Evolutionary conservation across 2,797 vertebrate genomes (phyloP), one percentile per base, ranked within the genome.

Genomic region (Ptychadena robeensis): DNA sequence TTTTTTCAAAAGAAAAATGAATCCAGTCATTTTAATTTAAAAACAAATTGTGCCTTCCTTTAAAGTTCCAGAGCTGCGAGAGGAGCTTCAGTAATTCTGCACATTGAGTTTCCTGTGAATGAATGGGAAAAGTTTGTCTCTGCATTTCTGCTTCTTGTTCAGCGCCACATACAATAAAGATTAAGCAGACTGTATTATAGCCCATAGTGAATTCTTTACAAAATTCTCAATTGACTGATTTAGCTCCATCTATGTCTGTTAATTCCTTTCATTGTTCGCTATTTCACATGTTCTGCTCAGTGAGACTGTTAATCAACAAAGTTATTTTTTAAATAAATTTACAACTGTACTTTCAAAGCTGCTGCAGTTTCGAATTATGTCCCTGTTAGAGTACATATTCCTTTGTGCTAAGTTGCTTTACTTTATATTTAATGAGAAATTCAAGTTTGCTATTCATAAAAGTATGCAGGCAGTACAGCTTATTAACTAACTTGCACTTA

Each of bases 31-130:
- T 72, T 84, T 84, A 68, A 74, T 84, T 84, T 75, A 84, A 84
- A 85, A 80, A 85, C 72, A 85, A 85, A 85, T 80, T 80, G 82
- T 63, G 25, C 37, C 11, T 74, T 69, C 40, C 65, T 75, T 85
- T 75, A 75, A 69, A 80, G 75, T 63, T 63, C 53, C 68, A 64
- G 15, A 61, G n/a, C 65, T 63, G 78, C 78, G 67, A 80, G 72
- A 66, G 34, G 76, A 80, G 71, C 65, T 80, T 85, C 44, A 64
- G 65, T 80, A 75, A 85, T 69, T 80, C 72, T 27, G 64, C 78
- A 70, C 66, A 70, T 69, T 71, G 82, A 80, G 70, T 74, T 85
- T 79, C 53, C 48, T 15, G 37, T 63, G 75, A 38, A 28, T 84
- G 70, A 84, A 84, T 61, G 68, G 70, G 73, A 84, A 40, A 67